Evolutionary conservation across 2,797 vertebrate species (phyloP).

Genomic region (Podarcis siculus): DNA sequence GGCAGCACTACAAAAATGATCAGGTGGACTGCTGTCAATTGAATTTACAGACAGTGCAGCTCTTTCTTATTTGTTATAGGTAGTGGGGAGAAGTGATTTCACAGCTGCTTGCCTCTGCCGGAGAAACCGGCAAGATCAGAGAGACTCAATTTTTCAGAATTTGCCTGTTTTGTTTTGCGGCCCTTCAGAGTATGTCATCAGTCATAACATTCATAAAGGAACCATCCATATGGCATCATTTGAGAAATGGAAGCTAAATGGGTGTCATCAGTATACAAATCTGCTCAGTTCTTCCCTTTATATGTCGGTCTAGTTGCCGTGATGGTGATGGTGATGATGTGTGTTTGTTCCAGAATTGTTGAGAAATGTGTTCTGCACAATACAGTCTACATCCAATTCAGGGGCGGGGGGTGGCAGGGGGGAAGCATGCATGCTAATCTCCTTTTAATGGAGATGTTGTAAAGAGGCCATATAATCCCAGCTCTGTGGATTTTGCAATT

Average conservation of each 20-base stretch:
- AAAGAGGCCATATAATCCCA: slow-evolving; percentile 1
- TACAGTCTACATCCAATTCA: not conserved
- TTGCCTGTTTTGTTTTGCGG: slow-evolving; percentile 36
- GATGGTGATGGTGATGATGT: too few species aligned
- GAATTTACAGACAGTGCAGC: not conserved
- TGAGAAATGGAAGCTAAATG: slow-evolving; percentile 35
- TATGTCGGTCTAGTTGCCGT: not conserved
- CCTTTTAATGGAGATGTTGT: not conserved
- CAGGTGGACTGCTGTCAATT: not conserved
- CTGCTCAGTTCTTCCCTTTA: slow-evolving; percentile 10
- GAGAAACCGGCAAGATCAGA: slow-evolving; percentile 23
- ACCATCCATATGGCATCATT: slow-evolving; percentile 20
- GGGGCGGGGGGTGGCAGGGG: not conserved
- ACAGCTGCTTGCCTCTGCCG: not conserved
- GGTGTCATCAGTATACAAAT: slow-evolving; percentile 35
- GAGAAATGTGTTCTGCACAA: not conserved
- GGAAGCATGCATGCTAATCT: not conserved
- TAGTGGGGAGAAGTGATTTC: slow-evolving; percentile 15
- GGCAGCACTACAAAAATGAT: not conserved
- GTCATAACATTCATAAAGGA: slow-evolving; percentile 2
- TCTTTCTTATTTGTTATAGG: slow-evolving; percentile 13
- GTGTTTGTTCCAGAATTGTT: not conserved
- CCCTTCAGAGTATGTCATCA: slow-evolving; percentile 28
- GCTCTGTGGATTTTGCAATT: slow-evolving; percentile 1
- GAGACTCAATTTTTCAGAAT: slow-evolving; percentile 44